phyloP scores from a whole-genome alignment of 2,888 invertebrate genomes.

The Ennomos erosarius region DNA sequence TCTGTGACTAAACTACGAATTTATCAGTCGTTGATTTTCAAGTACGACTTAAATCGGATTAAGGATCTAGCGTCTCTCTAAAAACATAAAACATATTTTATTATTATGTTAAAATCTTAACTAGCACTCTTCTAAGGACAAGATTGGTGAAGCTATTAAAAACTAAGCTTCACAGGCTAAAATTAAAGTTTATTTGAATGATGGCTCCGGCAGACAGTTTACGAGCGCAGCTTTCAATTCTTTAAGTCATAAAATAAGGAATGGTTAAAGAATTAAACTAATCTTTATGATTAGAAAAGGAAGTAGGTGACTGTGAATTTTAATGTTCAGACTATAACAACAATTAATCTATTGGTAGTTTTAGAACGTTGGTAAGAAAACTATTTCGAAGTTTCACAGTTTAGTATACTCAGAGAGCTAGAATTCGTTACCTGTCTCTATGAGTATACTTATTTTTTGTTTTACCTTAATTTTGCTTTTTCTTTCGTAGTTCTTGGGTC shows the following conservation, averaged over 20 bases:
- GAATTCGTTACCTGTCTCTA: no score
- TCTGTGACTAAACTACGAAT: no score
- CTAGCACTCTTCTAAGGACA: conserved; percentile 30
- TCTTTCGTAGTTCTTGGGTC: no score
- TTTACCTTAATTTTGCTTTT: no score
- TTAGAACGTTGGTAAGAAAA: neutral
- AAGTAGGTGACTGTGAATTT: conserved; percentile 28
- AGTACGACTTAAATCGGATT: conserved; percentile 2
- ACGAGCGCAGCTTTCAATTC: conserved; percentile 44
- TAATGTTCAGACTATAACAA: conserved; percentile 23
- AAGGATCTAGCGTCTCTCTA: conserved; percentile 24
- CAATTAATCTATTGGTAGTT: conserved; percentile 7
- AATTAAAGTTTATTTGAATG: conserved; percentile 41
- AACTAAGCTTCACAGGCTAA: conserved; percentile 36
- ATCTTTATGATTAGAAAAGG: conserved; percentile 36
- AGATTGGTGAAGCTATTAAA: conserved; percentile 38
- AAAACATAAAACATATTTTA: conserved; percentile 29
- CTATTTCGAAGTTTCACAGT: no score
- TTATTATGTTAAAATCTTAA: conserved; percentile 37
- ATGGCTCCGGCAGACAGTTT: conserved; percentile 39
- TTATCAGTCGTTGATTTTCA: no score
- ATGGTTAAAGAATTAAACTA: conserved; percentile 40
- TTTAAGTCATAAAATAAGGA: conserved; percentile 42
- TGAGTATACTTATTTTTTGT: no score
- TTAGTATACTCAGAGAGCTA: no score